Percentiles rank a stretch among this genome's conserved stretches.
Evolutionary conservation across 2,888 invertebrate genomes (phyloP).

Genomic region (Oeneis ivallda): DNA sequence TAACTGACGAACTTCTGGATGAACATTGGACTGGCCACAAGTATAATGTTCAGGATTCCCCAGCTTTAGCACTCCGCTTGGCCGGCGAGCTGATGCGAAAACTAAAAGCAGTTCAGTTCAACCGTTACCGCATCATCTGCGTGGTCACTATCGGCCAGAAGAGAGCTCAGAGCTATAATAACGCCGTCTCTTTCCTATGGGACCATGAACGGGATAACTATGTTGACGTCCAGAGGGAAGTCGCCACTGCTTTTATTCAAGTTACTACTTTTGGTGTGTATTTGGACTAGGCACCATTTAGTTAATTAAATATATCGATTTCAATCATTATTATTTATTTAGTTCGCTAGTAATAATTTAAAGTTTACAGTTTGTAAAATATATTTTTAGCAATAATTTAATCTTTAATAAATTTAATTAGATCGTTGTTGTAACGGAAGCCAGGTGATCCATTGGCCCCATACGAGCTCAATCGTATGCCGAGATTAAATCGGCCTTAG

Average conservation of each 20-base stretch:
- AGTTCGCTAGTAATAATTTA: too few species aligned
- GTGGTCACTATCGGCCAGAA: slow-evolving; percentile 66
- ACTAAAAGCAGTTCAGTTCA: slow-evolving; percentile 56
- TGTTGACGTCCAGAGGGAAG: slow-evolving; percentile 53
- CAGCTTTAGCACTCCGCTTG: slow-evolving; percentile 52
- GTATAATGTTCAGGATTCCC: slow-evolving; percentile 56
- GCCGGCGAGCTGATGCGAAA: slow-evolving; percentile 62
- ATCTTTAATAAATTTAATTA: not conserved
- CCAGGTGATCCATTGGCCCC: slow-evolving; percentile 75
- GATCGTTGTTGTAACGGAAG: slow-evolving; percentile 75
- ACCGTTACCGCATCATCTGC: slow-evolving; percentile 62
- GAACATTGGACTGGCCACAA: slow-evolving; percentile 57
- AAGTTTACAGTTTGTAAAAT: too few species aligned
- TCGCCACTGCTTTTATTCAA: slow-evolving; percentile 59
- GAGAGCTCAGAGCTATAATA: slow-evolving; percentile 67
- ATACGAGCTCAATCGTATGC: slow-evolving; percentile 67
- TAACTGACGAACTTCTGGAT: slow-evolving; percentile 52
- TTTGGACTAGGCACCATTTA: slow-evolving; percentile 50
- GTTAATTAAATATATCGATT: too few species aligned
- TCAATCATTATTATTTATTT: too few species aligned
- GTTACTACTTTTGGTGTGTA: slow-evolving; percentile 66
- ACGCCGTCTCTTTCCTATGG: slow-evolving; percentile 69
- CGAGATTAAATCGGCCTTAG: slow-evolving; percentile 69
- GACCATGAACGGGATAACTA: slow-evolving; percentile 62
- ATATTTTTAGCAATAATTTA: too few species aligned